A percentile compares a stretch with the other conserved stretches of the same genome.
phyloP scores from a whole-genome alignment of 2,888 invertebrate species.

The Spilarctia lutea region DNA sequence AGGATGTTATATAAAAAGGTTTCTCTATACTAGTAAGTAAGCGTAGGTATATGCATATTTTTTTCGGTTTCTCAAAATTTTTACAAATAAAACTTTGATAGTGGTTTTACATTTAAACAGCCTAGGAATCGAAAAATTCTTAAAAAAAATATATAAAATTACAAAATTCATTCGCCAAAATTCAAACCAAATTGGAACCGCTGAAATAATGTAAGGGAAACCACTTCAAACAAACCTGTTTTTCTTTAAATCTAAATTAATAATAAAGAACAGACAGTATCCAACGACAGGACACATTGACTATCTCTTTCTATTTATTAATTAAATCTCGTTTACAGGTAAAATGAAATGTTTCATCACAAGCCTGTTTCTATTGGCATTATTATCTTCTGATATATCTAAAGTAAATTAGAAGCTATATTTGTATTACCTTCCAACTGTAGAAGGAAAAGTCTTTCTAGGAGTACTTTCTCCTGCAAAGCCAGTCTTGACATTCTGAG shows the following conservation, averaged over 20 bases:
- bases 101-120: too few relatives aligned
- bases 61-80: neutral
- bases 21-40: too few relatives aligned
- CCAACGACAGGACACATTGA: neutral
- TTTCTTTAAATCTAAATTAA: neutral
- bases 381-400: too few relatives aligned
- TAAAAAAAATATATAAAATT: too few relatives aligned
- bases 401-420: too few relatives aligned
- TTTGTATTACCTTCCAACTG: slow-evolving; percentile 65
- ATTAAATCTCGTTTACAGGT: too few relatives aligned
- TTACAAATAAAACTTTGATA: neutral
- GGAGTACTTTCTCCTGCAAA: slow-evolving; percentile 97
- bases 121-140: too few relatives aligned
- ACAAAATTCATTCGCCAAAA: too few relatives aligned
- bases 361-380: too few relatives aligned
- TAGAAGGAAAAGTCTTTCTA: slow-evolving; percentile 95
- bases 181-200: neutral
- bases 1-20: neutral
- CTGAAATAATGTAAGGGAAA: neutral
- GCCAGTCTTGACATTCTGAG: slow-evolving; percentile 96
- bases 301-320: neutral
- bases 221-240: neutral
- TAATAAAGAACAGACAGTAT: too few relatives aligned
- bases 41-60: neutral
- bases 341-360: too few relatives aligned